phyloP scores from a whole-genome alignment of 2,888 invertebrate genomes.

The Aricia artaxerxes region DNA sequence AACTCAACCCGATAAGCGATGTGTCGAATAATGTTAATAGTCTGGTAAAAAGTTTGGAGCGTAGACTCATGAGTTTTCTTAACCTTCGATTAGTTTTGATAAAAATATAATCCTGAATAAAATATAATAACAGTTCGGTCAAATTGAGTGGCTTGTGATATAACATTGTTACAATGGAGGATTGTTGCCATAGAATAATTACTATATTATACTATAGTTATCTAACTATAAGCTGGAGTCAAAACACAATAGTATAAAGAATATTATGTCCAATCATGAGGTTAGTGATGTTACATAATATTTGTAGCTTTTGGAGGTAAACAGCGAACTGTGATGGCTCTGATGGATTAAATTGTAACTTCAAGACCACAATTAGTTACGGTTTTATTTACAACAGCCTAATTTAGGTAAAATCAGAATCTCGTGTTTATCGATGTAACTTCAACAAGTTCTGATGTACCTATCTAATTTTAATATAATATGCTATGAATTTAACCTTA shows the following conservation, averaged over 20 bases:
- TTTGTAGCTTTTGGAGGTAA: too few relatives aligned
- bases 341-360: neutral
- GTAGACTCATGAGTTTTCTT: too few relatives aligned
- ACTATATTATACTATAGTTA: too few relatives aligned
- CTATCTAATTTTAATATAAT: neutral
- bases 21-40: neutral
- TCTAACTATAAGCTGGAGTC: too few relatives aligned
- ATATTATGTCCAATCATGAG: too few relatives aligned
- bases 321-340: neutral
- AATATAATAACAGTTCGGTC: neutral
- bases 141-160: neutral
- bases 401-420: neutral
- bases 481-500: too few relatives aligned
- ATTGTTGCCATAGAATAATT: neutral
- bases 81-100: neutral
- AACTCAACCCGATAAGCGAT: neutral
- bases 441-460: too few relatives aligned
- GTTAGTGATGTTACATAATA: too few relatives aligned
- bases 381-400: neutral
- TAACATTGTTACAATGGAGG: too few relatives aligned
- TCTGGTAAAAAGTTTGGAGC: neutral
- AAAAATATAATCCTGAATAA: neutral
- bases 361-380: neutral
- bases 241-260: too few relatives aligned
- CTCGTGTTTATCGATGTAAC: neutral